These are phyloP conservation scores for Campaea margaritaria DNA, from an alignment of 2,888 invertebrate species.

Conservation along the genomic window DNA sequence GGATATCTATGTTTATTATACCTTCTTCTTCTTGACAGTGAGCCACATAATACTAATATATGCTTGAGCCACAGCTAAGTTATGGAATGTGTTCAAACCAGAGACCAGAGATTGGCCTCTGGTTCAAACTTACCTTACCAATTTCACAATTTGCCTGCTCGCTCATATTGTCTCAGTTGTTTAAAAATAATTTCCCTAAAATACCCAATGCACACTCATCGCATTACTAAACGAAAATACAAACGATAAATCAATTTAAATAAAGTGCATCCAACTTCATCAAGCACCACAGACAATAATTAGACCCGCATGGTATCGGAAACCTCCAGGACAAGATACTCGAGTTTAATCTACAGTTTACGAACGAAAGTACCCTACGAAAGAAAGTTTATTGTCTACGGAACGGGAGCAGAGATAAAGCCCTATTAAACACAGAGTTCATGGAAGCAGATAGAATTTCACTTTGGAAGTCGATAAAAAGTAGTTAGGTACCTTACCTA, in stretches of 20 bases:
- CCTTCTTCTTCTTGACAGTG: no score
- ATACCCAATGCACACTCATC: not conserved
- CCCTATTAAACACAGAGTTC: not conserved
- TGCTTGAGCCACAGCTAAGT: no score
- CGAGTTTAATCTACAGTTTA: conserved; percentile 5
- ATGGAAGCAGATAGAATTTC: conserved; percentile 8
- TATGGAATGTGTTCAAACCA: no score
- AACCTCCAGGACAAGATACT: conserved; percentile 6
- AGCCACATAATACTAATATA: no score
- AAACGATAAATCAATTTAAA: not conserved
- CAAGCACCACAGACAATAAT: not conserved
- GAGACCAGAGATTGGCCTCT: no score
- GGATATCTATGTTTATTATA: no score
- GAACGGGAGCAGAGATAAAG: conserved; percentile 15
- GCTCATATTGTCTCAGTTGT: no score
- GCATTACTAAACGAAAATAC: not conserved
- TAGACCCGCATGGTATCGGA: conserved; percentile 12
- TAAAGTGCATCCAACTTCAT: not conserved
- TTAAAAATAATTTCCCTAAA: no score
- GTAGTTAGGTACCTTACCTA: not conserved
- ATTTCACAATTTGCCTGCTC: no score
- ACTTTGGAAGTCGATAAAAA: not conserved
- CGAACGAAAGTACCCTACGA: not conserved
- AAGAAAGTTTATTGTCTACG: conserved; percentile 9
- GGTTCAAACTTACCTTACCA: no score